phyloP scores from a whole-genome alignment of 2,797 vertebrate species.

The Ficedula albicollis region DNA sequence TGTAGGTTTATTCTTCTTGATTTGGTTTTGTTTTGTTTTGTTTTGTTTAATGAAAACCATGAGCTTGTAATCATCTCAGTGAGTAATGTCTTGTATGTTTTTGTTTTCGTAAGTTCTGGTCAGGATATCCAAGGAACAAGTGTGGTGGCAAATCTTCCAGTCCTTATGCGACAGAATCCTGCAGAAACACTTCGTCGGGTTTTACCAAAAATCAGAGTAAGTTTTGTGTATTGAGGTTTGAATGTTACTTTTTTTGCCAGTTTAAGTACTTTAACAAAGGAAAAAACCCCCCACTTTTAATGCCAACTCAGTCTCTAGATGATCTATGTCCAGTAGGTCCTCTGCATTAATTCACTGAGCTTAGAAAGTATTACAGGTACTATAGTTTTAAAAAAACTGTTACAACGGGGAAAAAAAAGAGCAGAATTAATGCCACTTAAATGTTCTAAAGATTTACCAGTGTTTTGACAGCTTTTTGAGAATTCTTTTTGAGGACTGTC shows the following conservation, averaged over 20 bases:
- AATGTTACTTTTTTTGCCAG: neutral
- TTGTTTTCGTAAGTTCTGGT: conserved; percentile 83
- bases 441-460: neutral
- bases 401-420: neutral
- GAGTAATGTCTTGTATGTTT: conserved; percentile 42
- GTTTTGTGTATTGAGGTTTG: conserved; percentile 60
- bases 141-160: conserved; percentile 91
- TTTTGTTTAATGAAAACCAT: neutral
- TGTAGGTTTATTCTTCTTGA: neutral
- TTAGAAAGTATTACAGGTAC: neutral
- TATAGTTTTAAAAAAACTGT: neutral
- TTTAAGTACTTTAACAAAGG: neutral
- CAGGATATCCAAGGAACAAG: conserved; percentile 93
- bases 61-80: neutral
- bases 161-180: conserved; percentile 91
- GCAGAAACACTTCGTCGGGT: conserved; percentile 92
- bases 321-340: neutral
- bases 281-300: neutral
- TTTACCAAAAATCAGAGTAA: conserved; percentile 93
- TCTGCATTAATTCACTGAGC: neutral
- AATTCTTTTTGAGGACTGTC: neutral
- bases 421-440: neutral
- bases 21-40: neutral
- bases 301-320: neutral
- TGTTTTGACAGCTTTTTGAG: neutral